A percentile compares a stretch with the other conserved stretches of the same genome.
phyloP scores from a whole-genome alignment of 2,797 vertebrate genomes.

The Sternarchorhynchus goeldii region DNA sequence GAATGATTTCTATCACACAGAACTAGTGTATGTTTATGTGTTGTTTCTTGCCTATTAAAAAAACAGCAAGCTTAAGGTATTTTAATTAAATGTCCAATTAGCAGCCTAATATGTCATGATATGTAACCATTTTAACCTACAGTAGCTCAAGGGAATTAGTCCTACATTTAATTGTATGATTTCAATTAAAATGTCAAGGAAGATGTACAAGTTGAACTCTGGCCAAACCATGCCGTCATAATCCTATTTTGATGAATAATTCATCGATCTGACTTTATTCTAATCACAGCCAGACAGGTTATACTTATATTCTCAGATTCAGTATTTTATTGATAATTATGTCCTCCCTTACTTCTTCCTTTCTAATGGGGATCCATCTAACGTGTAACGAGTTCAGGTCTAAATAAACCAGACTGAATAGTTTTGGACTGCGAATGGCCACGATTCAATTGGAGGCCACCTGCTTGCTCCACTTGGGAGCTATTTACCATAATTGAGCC shows the following conservation, averaged over 20 bases:
- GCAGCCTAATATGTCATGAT: constrained; percentile 24
- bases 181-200: constrained; percentile 67
- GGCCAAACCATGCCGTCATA: constrained; percentile 63
- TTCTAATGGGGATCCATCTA: constrained; percentile 57
- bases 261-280: constrained; percentile 67
- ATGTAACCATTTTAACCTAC: constrained; percentile 42
- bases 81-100: constrained; percentile 43
- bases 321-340: constrained; percentile 69
- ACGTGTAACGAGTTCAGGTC: constrained; percentile 62
- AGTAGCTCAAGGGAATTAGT: constrained; percentile 63
- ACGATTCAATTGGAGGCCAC: constrained; percentile 64
- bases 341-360: constrained; percentile 52
- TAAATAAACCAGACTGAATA: constrained; percentile 52
- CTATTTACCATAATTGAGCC: constrained; percentile 70
- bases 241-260: constrained; percentile 73
- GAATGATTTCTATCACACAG: constrained; percentile 6
- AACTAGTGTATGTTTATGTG: neutral
- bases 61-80: neutral
- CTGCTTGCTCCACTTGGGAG: constrained; percentile 69
- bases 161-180: constrained; percentile 65
- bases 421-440: constrained; percentile 42
- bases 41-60: neutral
- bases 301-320: constrained; percentile 54
- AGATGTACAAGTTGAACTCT: constrained; percentile 61
- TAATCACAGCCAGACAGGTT: constrained; percentile 70